Evolutionary conservation across 2,113 vertebrate genomes (phyloP).

Genomic region (Rhagologus leucostigma): DNA sequence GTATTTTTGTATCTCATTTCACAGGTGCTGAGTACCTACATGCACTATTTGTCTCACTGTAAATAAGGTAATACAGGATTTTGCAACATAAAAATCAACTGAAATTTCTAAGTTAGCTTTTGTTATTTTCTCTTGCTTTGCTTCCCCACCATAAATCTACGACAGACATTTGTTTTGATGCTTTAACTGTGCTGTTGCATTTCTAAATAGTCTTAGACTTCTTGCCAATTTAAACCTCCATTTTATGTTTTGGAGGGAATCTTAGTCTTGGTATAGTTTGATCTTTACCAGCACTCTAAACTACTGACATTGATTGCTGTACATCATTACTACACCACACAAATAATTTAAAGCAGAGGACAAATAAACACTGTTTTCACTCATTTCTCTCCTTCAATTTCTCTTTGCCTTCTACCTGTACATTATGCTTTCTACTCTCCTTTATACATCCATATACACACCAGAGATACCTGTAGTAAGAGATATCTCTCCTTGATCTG

Average conservation of each 20-base stretch:
- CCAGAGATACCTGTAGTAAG: not conserved
- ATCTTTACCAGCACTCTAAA: not conserved
- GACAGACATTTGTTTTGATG: not conserved
- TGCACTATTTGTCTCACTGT: not conserved
- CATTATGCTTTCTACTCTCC: not conserved
- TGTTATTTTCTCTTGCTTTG: not conserved
- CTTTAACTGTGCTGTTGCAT: not conserved
- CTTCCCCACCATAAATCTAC: not conserved
- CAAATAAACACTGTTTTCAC: not conserved
- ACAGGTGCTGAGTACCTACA: not conserved
- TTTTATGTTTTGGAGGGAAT: not conserved
- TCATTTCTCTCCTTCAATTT: not conserved
- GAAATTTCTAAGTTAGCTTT: not conserved
- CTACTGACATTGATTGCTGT: not conserved
- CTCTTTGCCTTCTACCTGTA: not conserved
- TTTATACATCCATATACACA: not conserved
- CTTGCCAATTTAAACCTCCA: not conserved
- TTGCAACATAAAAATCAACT: not conserved
- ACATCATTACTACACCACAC: not conserved
- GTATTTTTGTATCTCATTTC: not conserved
- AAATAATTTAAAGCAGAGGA: not conserved
- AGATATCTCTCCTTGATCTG: not conserved
- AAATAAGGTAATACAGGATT: not conserved
- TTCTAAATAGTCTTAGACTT: not conserved
- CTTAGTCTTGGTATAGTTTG: not conserved